phyloP scores from a whole-genome alignment of 2,113 vertebrate species.

The Leptodactylus fuscus region DNA sequence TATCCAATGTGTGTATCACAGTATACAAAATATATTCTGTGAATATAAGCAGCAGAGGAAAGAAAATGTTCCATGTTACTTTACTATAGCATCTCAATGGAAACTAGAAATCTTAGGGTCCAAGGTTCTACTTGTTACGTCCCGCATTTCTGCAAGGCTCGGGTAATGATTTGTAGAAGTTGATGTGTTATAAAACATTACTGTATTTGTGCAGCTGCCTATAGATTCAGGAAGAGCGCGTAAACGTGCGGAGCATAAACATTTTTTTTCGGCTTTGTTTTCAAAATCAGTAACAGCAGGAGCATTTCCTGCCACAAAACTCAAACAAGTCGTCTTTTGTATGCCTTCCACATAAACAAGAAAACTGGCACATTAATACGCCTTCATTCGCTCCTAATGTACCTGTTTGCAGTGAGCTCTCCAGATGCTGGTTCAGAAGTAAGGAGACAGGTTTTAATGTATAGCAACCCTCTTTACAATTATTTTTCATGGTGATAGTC shows the following conservation, averaged over 20 bases:
- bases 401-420: neutral
- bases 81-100: neutral
- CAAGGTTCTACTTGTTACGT: neutral
- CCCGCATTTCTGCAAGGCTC: neutral
- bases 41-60: too few relatives aligned
- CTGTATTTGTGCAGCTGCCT: slow-evolving; percentile 51
- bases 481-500: neutral
- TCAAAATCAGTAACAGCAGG: slow-evolving; percentile 38
- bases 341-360: slow-evolving; percentile 44
- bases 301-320: slow-evolving; percentile 44
- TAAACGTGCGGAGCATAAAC: slow-evolving; percentile 15
- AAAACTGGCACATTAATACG: slow-evolving; percentile 45
- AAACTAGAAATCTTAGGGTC: neutral
- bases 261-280: slow-evolving; percentile 31
- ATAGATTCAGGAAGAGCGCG: slow-evolving; percentile 11
- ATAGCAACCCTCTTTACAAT: neutral
- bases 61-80: neutral
- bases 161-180: neutral
- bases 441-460: neutral
- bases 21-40: neutral
- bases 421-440: neutral
- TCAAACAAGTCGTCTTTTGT: slow-evolving; percentile 53
- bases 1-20: neutral
- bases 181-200: neutral
- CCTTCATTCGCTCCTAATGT: slow-evolving; percentile 14